Evolutionary conservation across 2,797 vertebrate species (phyloP).

Genomic region (Odontamblyopus lacepedii): DNA sequence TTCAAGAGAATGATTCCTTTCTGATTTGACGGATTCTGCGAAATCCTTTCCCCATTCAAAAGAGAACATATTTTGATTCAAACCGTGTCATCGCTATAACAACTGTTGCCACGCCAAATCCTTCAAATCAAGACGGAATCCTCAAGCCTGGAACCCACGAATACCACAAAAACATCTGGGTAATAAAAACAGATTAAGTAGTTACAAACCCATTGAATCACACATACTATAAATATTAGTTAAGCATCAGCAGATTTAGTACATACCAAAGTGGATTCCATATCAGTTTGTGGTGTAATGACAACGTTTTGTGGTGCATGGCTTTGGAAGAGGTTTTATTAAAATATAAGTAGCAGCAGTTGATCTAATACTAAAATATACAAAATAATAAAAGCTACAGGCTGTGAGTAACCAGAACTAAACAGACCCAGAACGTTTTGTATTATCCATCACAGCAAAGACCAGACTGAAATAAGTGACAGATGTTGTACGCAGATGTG

Average conservation of each 20-base stretch:
- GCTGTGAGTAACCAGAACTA: not conserved
- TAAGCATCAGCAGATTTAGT: not conserved
- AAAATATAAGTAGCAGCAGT: not conserved
- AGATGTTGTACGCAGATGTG: constrained; percentile 42
- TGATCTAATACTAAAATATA: not conserved
- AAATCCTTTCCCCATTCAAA: too few relatives aligned
- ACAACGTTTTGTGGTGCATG: not conserved
- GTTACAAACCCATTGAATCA: too few relatives aligned
- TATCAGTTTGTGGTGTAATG: not conserved
- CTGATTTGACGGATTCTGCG: too few relatives aligned
- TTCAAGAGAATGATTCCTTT: too few relatives aligned
- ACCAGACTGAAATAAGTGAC: constrained; percentile 13
- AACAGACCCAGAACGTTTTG: not conserved
- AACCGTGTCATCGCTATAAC: too few relatives aligned
- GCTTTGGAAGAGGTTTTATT: not conserved
- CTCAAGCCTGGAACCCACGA: too few relatives aligned
- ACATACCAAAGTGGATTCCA: not conserved
- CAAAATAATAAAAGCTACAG: not conserved
- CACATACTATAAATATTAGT: not conserved
- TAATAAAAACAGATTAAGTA: too few relatives aligned
- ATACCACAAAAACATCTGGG: too few relatives aligned
- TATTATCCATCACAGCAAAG: not conserved
- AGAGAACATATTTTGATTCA: too few relatives aligned
- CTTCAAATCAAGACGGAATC: too few relatives aligned
- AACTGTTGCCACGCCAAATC: too few relatives aligned